Percentiles rank a stretch among this genome's conserved stretches.
Evolutionary conservation across 1,140 invertebrate species (phyloP).

Genomic region (Zaprionus africanus): DNA sequence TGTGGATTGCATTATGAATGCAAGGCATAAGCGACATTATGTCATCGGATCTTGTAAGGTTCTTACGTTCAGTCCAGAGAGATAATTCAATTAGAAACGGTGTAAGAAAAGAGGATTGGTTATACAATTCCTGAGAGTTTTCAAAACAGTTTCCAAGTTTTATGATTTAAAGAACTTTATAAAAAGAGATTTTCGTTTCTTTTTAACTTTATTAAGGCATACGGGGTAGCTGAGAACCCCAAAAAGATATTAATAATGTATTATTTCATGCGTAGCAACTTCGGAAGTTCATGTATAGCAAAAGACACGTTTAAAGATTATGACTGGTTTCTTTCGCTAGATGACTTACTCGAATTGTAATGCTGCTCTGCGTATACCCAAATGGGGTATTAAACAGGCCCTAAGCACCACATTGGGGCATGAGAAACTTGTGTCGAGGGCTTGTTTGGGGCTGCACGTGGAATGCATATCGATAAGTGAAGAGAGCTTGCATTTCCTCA

Average conservation of each 20-base stretch:
- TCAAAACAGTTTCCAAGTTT: too few species aligned
- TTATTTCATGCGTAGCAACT: background rate
- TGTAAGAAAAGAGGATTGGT: too few species aligned
- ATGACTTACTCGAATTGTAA: slow-evolving; percentile 18
- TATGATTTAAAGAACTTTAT: background rate
- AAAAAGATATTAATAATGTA: background rate
- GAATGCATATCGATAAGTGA: slow-evolving; percentile 66
- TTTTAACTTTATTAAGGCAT: too few species aligned
- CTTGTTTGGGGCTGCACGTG: slow-evolving; percentile 60
- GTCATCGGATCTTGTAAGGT: background rate
- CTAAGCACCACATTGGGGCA: slow-evolving; percentile 24
- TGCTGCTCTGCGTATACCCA: slow-evolving; percentile 4
- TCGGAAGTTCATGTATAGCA: background rate
- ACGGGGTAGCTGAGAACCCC: too few species aligned
- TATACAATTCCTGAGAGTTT: too few species aligned
- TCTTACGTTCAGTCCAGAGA: background rate
- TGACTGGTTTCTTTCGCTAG: background rate
- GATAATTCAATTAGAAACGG: background rate
- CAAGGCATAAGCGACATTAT: slow-evolving; percentile 1
- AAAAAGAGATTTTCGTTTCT: too few species aligned
- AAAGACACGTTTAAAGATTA: slow-evolving; percentile 15
- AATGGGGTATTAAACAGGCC: slow-evolving; percentile 40
- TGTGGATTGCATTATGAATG: slow-evolving; percentile 17
- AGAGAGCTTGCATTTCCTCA: slow-evolving; percentile 51
- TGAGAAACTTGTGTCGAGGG: slow-evolving; percentile 35